Percentiles rank a stretch among this genome's conserved stretches.
Conservation (phyloP, 2,797 vertebrate species). For the Knipowitschia caucasica region DNA sequence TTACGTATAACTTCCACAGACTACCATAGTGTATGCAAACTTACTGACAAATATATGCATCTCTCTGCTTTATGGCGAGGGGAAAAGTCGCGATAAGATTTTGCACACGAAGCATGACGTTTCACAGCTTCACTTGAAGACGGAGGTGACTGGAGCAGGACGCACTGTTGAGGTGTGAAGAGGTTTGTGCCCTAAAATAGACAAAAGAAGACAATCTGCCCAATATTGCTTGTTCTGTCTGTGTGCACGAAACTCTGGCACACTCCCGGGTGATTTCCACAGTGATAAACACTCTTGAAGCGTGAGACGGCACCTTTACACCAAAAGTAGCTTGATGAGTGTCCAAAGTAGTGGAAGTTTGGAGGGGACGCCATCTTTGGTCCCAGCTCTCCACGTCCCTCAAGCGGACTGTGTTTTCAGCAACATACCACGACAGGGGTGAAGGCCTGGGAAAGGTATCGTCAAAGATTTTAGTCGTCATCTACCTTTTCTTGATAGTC, state of each 20-base stretch:
- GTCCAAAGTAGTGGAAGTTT: constrained; percentile 99
- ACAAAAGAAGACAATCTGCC: constrained; percentile 28
- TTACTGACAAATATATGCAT: neutral
- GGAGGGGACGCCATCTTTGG: constrained; percentile 98
- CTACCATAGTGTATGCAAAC: too few relatives aligned
- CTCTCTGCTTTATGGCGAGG: constrained; percentile 10
- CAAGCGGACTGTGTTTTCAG: constrained; percentile 84
- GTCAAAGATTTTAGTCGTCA: constrained; percentile 32
- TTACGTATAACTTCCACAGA: too few relatives aligned
- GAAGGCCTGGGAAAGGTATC: constrained; percentile 87
- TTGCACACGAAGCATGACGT: constrained; percentile 72
- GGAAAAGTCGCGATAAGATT: constrained; percentile 56
- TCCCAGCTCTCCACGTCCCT: constrained; percentile 98
- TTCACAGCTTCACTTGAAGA: constrained; percentile 63
- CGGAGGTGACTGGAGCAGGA: constrained; percentile 66
- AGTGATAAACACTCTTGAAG: constrained; percentile 26
- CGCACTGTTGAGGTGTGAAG: constrained; percentile 86
- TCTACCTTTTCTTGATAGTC: constrained; percentile 28
- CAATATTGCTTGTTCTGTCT: neutral
- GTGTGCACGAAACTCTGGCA: neutral
- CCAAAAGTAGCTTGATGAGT: constrained; percentile 96
- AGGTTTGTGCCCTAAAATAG: constrained; percentile 74
- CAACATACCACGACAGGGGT: constrained; percentile 82
- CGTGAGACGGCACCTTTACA: constrained; percentile 54
- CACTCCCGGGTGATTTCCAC: constrained; percentile 18